These are phyloP conservation scores for Bombus sylvicola DNA, from an alignment of 1,140 invertebrate genomes.

Conservation along the genomic window DNA sequence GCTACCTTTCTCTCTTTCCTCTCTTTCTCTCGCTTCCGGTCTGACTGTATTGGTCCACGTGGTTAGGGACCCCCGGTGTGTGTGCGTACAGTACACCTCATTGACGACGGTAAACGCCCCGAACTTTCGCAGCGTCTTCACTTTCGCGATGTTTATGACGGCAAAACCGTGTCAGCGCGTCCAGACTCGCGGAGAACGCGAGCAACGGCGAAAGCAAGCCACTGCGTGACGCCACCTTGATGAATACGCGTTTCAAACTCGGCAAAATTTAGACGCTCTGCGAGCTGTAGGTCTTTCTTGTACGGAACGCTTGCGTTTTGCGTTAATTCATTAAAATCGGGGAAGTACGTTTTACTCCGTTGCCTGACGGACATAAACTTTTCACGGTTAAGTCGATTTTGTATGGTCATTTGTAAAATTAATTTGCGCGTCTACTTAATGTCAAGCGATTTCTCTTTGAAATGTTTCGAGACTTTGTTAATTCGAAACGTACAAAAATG, in stretches of 20 bases:
- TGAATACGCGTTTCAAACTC: conserved; percentile 8
- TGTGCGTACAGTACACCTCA: conserved; percentile 54
- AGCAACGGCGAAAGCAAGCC: background rate
- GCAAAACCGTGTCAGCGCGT: conserved; percentile 47
- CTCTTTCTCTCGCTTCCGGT: background rate
- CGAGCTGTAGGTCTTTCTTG: background rate
- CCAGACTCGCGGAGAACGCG: conserved; percentile 19
- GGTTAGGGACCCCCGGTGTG: conserved; percentile 14
- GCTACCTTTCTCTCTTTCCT: background rate
- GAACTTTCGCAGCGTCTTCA: conserved; percentile 55
- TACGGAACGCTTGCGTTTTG: background rate
- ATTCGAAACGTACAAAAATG: background rate
- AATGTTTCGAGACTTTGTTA: background rate
- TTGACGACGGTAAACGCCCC: conserved; percentile 67
- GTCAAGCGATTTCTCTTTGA: background rate
- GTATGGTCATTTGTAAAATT: background rate
- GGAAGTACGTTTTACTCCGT: background rate
- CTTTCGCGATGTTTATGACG: conserved; percentile 54
- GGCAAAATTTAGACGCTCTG: background rate
- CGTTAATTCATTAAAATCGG: background rate
- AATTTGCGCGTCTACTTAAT: background rate
- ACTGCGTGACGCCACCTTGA: background rate
- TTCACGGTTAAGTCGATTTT: background rate
- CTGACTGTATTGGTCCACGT: conserved; percentile 59
- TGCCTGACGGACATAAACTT: background rate